These are phyloP conservation scores for Ceratina calcarata DNA, from an alignment of 1,140 invertebrate species.

Conservation along the genomic window DNA sequence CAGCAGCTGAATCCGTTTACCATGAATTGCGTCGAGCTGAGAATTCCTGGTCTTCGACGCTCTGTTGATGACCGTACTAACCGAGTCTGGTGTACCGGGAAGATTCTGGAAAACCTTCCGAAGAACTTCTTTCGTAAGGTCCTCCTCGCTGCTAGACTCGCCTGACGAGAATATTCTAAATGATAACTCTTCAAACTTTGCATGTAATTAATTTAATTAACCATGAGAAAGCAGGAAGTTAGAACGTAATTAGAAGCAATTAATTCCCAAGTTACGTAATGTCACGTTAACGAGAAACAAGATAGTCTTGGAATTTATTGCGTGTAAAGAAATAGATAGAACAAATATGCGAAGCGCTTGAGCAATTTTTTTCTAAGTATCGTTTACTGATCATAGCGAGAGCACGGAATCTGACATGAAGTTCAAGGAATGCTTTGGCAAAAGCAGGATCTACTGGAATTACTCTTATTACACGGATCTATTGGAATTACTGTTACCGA, in stretches of 20 bases:
- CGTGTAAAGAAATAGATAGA: neutral
- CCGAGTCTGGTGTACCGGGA: conserved; percentile 68
- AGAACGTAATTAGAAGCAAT: neutral
- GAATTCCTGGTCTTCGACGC: conserved; percentile 50
- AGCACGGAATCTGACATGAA: too few species aligned
- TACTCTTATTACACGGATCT: conserved; percentile 60
- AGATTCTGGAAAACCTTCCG: conserved; percentile 75
- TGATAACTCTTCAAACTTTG: neutral
- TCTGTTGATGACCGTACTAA: conserved; percentile 43
- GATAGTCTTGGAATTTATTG: too few species aligned
- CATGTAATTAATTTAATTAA: neutral
- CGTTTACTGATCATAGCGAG: neutral
- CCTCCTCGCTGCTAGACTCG: conserved; percentile 73
- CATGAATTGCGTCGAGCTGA: conserved; percentile 63
- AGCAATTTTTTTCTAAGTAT: neutral
- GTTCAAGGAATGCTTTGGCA: neutral
- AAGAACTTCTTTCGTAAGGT: conserved; percentile 73
- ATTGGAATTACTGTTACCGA: conserved; percentile 65
- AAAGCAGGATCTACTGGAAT: conserved; percentile 9
- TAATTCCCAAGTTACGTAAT: neutral
- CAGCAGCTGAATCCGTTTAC: conserved; percentile 73
- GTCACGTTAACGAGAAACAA: neutral
- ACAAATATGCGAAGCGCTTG: neutral
- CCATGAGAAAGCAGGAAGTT: neutral
- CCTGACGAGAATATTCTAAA: conserved; percentile 49